Evolutionary conservation across 2,888 invertebrate genomes (phyloP).

Genomic region (Lasioglossum leucozonium): DNA sequence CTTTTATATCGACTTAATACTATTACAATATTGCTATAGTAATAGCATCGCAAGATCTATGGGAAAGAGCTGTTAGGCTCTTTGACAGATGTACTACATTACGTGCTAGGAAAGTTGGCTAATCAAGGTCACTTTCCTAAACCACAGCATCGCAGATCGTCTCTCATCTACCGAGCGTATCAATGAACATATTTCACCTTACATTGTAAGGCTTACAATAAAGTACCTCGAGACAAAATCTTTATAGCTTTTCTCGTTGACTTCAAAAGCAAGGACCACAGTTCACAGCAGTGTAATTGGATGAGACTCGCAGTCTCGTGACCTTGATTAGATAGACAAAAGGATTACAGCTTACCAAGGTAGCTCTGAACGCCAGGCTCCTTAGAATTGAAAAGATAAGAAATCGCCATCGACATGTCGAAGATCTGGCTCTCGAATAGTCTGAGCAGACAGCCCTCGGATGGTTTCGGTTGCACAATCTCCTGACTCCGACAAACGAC

Average conservation of each 20-base stretch:
- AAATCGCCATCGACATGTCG: constrained; percentile 99
- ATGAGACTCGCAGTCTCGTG: background rate
- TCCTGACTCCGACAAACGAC: constrained; percentile 82
- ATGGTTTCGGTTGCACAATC: constrained; percentile 82
- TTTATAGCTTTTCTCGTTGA: background rate
- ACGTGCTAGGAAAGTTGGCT: background rate
- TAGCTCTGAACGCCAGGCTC: constrained; percentile 99
- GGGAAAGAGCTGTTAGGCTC: background rate
- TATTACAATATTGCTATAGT: background rate
- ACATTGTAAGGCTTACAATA: too few species aligned
- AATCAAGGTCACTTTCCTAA: background rate
- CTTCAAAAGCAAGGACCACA: background rate
- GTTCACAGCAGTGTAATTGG: background rate
- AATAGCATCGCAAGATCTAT: background rate
- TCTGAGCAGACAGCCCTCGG: constrained; percentile 91
- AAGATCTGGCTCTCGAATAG: constrained; percentile 99
- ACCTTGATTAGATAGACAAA: background rate
- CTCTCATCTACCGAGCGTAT: background rate
- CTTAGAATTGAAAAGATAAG: constrained; percentile 98
- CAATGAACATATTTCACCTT: background rate
- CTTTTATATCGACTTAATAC: too few species aligned
- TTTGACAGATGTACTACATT: background rate
- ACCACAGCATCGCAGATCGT: background rate
- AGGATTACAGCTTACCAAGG: constrained; percentile 87
- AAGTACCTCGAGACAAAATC: background rate